Percentiles rank a stretch among this genome's conserved stretches.
phyloP scores from a whole-genome alignment of 1,140 invertebrate species.

The Aricia agestis region DNA sequence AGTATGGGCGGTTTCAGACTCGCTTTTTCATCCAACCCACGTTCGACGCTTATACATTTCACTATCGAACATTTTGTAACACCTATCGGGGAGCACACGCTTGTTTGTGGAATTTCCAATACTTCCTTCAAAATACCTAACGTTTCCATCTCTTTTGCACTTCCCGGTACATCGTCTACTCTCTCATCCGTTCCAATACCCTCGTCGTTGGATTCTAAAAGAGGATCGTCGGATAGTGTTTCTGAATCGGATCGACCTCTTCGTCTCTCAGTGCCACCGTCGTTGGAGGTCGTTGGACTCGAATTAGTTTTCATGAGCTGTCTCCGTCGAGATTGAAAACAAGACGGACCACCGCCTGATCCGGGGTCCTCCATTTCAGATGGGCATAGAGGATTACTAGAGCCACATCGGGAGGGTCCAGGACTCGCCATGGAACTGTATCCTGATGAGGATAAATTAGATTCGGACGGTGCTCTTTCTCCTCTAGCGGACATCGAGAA shows the following conservation, averaged over 20 bases:
- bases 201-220: slow-evolving; percentile 83
- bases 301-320: slow-evolving; percentile 75
- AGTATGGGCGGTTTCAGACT: slow-evolving; percentile 80
- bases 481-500: slow-evolving; percentile 82
- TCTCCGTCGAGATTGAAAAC: slow-evolving; percentile 72
- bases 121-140: slow-evolving; percentile 72
- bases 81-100: slow-evolving; percentile 59
- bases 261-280: slow-evolving; percentile 67
- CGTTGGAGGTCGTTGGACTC: slow-evolving; percentile 60
- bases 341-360: slow-evolving; percentile 70
- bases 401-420: slow-evolving; percentile 85
- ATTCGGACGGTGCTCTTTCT: slow-evolving; percentile 85
- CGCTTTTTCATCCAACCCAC: slow-evolving; percentile 72
- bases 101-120: slow-evolving; percentile 61
- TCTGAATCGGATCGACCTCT: slow-evolving; percentile 81
- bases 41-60: slow-evolving; percentile 70
- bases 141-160: slow-evolving; percentile 81
- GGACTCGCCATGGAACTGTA: slow-evolving; percentile 89
- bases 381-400: slow-evolving; percentile 84
- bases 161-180: slow-evolving; percentile 80
- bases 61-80: slow-evolving; percentile 70
- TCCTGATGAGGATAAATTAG: slow-evolving; percentile 88
- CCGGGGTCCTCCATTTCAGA: slow-evolving; percentile 82
- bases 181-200: slow-evolving; percentile 83
- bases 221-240: slow-evolving; percentile 81